Conservation (phyloP, 2,888 invertebrate species). For the Ochropleura leucogaster region DNA sequence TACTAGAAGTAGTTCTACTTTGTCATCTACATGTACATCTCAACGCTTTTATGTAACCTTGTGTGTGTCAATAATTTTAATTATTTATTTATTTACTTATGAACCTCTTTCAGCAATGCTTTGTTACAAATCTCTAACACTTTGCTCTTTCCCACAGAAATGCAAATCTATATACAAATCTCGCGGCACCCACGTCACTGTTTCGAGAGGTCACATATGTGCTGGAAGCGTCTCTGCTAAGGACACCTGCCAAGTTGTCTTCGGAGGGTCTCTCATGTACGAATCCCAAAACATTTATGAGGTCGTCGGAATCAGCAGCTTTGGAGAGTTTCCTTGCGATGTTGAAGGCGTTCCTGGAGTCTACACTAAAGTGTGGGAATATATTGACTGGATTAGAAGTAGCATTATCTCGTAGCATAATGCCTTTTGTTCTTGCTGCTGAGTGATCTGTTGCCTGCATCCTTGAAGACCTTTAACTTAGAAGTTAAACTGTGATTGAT, state of each 20-base stretch:
- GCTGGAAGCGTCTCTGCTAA: constrained; percentile 52
- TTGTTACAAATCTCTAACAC: background rate
- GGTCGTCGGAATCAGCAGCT: constrained; percentile 90
- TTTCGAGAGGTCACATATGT: constrained; percentile 49
- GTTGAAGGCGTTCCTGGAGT: constrained; percentile 91
- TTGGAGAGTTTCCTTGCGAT: constrained; percentile 91
- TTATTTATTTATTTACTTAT: no score
- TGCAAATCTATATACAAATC: constrained; percentile 43
- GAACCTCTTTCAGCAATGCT: background rate
- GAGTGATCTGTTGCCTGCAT: constrained; percentile 32
- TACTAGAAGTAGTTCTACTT: no score
- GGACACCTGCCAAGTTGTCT: constrained; percentile 91
- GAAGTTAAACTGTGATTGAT: background rate
- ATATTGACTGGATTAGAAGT: constrained; percentile 90
- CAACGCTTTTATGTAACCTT: no score
- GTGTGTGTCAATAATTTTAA: no score
- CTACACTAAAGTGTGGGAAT: constrained; percentile 91
- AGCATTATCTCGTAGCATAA: constrained; percentile 56
- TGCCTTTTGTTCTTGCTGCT: background rate
- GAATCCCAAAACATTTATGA: constrained; percentile 73
- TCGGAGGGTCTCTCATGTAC: constrained; percentile 92
- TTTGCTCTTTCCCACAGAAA: constrained; percentile 19
- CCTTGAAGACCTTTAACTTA: constrained; percentile 1
- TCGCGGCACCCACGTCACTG: constrained; percentile 29
- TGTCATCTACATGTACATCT: no score